These are phyloP conservation scores for Dyspetes luteomarginatus DNA, from an alignment of 2,888 invertebrate species.

Conservation along the genomic window DNA sequence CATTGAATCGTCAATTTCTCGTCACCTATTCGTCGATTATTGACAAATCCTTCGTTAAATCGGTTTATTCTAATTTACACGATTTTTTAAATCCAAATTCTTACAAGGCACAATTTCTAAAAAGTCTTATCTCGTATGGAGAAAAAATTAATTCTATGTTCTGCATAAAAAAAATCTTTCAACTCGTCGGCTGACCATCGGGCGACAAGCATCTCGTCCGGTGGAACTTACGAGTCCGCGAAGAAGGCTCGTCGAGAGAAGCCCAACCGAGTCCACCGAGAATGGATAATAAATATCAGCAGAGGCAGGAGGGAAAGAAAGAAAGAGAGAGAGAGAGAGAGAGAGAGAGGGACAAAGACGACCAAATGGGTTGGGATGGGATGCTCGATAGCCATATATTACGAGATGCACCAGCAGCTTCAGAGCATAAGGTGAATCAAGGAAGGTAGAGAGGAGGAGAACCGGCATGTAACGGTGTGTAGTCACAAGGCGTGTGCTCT, in stretches of 20 bases:
- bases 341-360: constrained; percentile 36
- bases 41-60: too few species aligned
- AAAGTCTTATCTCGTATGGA: too few species aligned
- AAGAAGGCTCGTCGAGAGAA: constrained; percentile 17
- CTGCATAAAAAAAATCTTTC: constrained; percentile 1
- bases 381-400: constrained; percentile 63
- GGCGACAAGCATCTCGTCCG: neutral
- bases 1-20: too few species aligned
- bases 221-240: constrained; percentile 13
- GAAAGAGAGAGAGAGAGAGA: constrained; percentile 47
- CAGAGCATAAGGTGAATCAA: constrained; percentile 58
- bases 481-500: constrained; percentile 58
- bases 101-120: too few species aligned
- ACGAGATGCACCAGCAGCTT: constrained; percentile 48
- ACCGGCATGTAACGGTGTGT: constrained; percentile 69
- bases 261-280: constrained; percentile 9
- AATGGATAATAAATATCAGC: constrained; percentile 61
- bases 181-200: neutral
- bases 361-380: constrained; percentile 68
- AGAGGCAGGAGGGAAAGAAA: constrained; percentile 39
- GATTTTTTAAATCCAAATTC: too few species aligned
- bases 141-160: too few species aligned
- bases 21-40: too few species aligned
- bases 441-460: constrained; percentile 57
- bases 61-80: too few species aligned